Evolutionary conservation across 2,888 invertebrate genomes (phyloP).

Genomic region (Torymus tubicola): DNA sequence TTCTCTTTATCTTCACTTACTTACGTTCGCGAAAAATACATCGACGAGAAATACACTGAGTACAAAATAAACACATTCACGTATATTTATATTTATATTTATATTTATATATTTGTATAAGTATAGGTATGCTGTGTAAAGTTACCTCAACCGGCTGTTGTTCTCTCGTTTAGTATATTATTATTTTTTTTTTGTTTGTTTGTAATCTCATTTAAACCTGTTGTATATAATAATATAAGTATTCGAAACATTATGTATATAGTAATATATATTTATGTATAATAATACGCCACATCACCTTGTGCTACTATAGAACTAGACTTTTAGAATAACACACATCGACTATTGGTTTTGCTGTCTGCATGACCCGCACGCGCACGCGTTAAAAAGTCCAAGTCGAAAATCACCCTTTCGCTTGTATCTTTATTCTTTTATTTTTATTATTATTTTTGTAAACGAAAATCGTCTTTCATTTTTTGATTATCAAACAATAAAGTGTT

Average conservation of each 20-base stretch:
- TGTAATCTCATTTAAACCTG: background rate
- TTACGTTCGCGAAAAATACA: conserved; percentile 66
- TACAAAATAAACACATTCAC: conserved; percentile 71
- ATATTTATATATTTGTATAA: conserved; percentile 22
- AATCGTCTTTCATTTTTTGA: background rate
- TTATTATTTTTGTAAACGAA: conserved; percentile 4
- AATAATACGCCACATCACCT: conserved; percentile 41
- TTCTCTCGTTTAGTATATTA: conserved; percentile 8
- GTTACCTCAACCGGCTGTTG: background rate
- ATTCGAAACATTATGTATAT: conserved; percentile 44
- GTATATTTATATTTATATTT: conserved; percentile 28
- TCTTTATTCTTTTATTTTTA: background rate
- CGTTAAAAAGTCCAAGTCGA: conserved; percentile 34
- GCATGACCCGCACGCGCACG: conserved; percentile 32
- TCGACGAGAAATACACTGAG: conserved; percentile 67
- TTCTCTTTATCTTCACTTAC: conserved; percentile 6
- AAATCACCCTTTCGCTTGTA: conserved; percentile 3
- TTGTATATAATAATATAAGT: conserved; percentile 40
- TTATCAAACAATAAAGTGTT: background rate
- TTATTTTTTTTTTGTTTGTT: conserved; percentile 28
- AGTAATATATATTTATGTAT: conserved; percentile 29
- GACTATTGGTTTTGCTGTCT: conserved; percentile 41
- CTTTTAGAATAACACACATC: conserved; percentile 51
- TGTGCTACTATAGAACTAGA: conserved; percentile 40
- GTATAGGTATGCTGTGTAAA: conserved; percentile 46